phyloP scores from a whole-genome alignment of 2,113 vertebrate species.

The Porphyrio hochstetteri region DNA sequence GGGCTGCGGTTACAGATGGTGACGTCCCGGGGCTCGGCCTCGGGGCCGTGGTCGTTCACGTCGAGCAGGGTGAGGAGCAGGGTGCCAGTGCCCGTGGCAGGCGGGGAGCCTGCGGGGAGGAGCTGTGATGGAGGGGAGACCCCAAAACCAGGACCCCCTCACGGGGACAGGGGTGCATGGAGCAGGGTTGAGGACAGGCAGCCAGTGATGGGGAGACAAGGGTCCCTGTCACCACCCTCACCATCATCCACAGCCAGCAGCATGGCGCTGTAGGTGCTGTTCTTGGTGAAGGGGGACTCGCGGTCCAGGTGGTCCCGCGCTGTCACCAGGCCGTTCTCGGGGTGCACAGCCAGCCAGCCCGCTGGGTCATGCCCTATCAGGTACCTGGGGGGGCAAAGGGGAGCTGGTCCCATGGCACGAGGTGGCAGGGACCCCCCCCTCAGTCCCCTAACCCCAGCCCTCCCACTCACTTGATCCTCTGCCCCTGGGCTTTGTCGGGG shows the following conservation, averaged over 20 bases:
- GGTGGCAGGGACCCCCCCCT: fast-evolving
- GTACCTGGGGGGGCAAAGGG: constrained; percentile 76
- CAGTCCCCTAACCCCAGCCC: no score
- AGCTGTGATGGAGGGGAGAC: background rate
- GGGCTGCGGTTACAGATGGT: constrained; percentile 77
- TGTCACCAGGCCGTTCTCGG: constrained; percentile 75
- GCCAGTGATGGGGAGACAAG: background rate
- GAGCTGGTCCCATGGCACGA: fast-evolving
- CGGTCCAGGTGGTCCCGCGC: constrained; percentile 78
- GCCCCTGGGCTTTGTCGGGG: constrained; percentile 81
- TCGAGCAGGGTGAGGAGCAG: constrained; percentile 74
- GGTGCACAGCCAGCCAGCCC: constrained; percentile 79
- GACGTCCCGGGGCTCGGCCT: constrained; percentile 64
- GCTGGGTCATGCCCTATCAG: constrained; percentile 76
- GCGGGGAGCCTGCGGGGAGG: constrained; percentile 52
- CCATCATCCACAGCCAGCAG: constrained; percentile 84
- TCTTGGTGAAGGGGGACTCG: constrained; percentile 78
- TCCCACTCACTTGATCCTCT: constrained; percentile 80
- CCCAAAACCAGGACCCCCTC: background rate
- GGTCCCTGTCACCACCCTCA: constrained; percentile 55
- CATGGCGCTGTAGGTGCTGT: constrained; percentile 76
- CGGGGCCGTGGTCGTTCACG: constrained; percentile 75
- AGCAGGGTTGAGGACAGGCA: background rate
- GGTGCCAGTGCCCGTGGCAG: constrained; percentile 76
- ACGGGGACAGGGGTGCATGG: fast-evolving